A percentile compares a stretch with the other conserved stretches of the same genome.
Evolutionary conservation across 2,797 vertebrate species (phyloP).

Genomic region (Rachycentron canadum): DNA sequence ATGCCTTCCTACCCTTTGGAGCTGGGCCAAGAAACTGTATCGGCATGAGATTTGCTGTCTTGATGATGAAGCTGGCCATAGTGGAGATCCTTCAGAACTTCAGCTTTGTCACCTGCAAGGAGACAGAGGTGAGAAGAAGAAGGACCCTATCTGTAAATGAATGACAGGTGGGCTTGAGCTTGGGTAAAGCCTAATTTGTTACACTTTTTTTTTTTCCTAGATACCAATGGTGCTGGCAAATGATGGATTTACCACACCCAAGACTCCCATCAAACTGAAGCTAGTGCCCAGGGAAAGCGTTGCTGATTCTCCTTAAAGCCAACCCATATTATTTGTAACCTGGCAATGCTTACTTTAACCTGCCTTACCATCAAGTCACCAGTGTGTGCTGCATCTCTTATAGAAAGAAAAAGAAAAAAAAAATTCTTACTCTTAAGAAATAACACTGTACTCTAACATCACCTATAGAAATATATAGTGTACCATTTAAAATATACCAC

Average conservation of each 20-base stretch:
- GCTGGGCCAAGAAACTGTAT: conserved; percentile 91
- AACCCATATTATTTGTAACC: conserved; percentile 1
- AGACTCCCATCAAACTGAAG: conserved; percentile 79
- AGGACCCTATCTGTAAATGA: neutral
- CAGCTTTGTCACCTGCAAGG: conserved; percentile 87
- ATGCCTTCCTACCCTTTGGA: conserved; percentile 89
- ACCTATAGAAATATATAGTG: neutral
- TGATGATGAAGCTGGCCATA: conserved; percentile 86
- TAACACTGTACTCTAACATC: neutral
- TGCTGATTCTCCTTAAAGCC: neutral
- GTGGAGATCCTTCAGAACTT: conserved; percentile 86
- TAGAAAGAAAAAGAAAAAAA: neutral
- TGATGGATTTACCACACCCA: conserved; percentile 65
- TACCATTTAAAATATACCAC: neutral
- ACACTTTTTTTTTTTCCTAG: conserved; percentile 54
- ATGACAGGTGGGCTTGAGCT: neutral
- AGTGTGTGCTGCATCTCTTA: too few relatives aligned
- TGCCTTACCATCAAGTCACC: neutral
- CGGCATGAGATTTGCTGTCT: conserved; percentile 88
- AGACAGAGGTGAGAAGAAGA: conserved; percentile 85
- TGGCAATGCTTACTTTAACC: neutral
- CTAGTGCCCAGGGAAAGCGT: conserved; percentile 64
- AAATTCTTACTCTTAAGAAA: neutral
- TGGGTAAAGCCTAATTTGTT: neutral
- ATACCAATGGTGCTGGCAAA: conserved; percentile 70